phyloP scores from a whole-genome alignment of 2,888 invertebrate genomes.

The Protula sp. region DNA sequence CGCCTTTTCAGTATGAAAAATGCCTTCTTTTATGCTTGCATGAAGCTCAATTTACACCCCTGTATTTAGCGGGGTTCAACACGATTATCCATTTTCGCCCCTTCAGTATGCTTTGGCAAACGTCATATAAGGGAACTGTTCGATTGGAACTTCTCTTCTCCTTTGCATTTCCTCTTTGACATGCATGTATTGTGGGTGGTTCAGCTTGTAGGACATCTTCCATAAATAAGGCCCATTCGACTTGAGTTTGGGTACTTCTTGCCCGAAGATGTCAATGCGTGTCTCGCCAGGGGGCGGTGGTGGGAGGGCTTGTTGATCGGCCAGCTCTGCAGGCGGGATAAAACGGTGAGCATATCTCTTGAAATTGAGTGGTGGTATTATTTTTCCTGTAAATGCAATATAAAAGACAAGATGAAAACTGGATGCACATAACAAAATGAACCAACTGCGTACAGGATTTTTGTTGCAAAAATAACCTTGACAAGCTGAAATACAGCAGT shows the following conservation, averaged over 20 bases:
- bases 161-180: constrained; percentile 24
- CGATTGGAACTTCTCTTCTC: neutral
- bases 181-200: constrained; percentile 41
- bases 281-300: constrained; percentile 28
- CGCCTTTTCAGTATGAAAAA: too few species aligned
- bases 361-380: constrained; percentile 48
- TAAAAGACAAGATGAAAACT: too few species aligned
- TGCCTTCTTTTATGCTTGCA: too few species aligned
- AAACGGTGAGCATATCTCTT: constrained; percentile 43
- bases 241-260: constrained; percentile 30
- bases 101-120: too few species aligned
- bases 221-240: constrained; percentile 32
- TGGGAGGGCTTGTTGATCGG: constrained; percentile 30
- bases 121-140: neutral
- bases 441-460: too few species aligned
- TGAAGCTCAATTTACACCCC: too few species aligned
- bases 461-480: too few species aligned
- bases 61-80: too few species aligned
- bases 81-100: too few species aligned
- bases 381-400: constrained; percentile 43
- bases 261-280: constrained; percentile 36
- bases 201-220: constrained; percentile 45
- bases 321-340: constrained; percentile 27
- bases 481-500: too few species aligned
- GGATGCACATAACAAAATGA: too few species aligned